Evolutionary conservation across 2,888 invertebrate species (phyloP).

Genomic region (Lymantria dispar): DNA sequence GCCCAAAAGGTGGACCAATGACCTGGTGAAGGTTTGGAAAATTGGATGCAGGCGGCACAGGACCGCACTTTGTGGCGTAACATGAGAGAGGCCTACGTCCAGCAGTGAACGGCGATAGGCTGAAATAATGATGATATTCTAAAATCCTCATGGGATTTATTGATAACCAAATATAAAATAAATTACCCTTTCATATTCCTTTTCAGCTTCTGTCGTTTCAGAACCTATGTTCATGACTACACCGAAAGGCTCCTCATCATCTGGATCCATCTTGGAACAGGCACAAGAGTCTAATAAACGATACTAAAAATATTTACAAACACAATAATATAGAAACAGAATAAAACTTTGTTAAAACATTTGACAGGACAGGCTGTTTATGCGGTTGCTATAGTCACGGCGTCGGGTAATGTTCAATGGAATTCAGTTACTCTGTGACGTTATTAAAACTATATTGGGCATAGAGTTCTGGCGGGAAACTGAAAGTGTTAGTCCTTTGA

Average conservation of each 20-base stretch:
- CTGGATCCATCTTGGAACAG: slow-evolving; percentile 40
- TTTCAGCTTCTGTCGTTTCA: slow-evolving; percentile 71
- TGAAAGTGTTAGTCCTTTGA: too few relatives aligned
- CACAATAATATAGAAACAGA: slow-evolving; percentile 32
- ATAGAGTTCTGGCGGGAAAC: neutral
- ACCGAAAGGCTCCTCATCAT: slow-evolving; percentile 61
- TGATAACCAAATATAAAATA: too few relatives aligned
- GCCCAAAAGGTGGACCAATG: too few relatives aligned
- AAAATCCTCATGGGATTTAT: too few relatives aligned
- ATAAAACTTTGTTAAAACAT: slow-evolving; percentile 33
- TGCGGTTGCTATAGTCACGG: slow-evolving; percentile 40
- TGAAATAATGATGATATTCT: too few relatives aligned
- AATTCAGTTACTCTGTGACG: neutral
- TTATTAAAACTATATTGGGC: slow-evolving; percentile 5
- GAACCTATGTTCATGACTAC: slow-evolving; percentile 56
- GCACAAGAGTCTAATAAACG: slow-evolving; percentile 15
- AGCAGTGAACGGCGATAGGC: too few relatives aligned
- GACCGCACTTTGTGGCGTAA: too few relatives aligned
- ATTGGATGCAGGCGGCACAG: too few relatives aligned
- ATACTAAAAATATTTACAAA: slow-evolving; percentile 32
- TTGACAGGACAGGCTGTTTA: slow-evolving; percentile 32
- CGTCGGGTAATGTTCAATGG: slow-evolving; percentile 17
- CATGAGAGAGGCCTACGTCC: too few relatives aligned
- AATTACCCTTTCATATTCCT: slow-evolving; percentile 62
- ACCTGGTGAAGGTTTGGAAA: too few relatives aligned